phyloP scores from a whole-genome alignment of 2,113 vertebrate species.

The Festucalex cinctus region DNA sequence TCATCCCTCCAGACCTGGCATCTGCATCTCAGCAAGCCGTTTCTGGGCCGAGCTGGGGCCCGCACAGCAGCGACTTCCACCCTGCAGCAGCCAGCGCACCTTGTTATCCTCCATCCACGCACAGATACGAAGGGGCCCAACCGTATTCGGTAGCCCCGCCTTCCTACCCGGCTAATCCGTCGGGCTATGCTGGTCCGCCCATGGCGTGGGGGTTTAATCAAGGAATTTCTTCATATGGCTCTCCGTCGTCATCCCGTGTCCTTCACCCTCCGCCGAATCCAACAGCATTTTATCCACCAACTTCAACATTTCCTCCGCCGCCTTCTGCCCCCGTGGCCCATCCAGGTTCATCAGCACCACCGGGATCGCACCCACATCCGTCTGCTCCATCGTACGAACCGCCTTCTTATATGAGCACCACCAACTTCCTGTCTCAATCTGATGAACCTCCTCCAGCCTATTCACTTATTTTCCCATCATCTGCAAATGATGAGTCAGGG shows the following conservation, averaged over 20 bases:
- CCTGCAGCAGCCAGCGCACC: neutral
- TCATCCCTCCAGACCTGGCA: constrained; percentile 38
- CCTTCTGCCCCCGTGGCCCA: constrained; percentile 20
- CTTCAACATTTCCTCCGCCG: constrained; percentile 4
- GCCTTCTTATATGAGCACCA: constrained; percentile 39
- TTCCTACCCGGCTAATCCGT: constrained; percentile 16
- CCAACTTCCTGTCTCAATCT: constrained; percentile 53
- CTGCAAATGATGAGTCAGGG: constrained; percentile 1
- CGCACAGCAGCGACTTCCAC: constrained; percentile 43
- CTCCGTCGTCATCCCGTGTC: constrained; percentile 28
- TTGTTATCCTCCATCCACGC: constrained; percentile 22
- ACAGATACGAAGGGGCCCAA: constrained; percentile 23
- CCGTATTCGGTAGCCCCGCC: constrained; percentile 25
- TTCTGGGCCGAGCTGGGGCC: constrained; percentile 11
- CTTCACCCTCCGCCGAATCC: constrained; percentile 46
- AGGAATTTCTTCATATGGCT: constrained; percentile 28
- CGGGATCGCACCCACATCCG: constrained; percentile 4
- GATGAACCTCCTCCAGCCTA: constrained; percentile 56
- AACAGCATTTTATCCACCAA: constrained; percentile 4
- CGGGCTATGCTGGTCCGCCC: neutral
- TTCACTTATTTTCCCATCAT: constrained; percentile 43
- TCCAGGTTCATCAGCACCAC: neutral
- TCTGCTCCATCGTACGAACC: constrained; percentile 26
- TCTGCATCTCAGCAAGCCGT: neutral
- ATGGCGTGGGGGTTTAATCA: constrained; percentile 25